Evolutionary conservation across 2,797 vertebrate genomes (phyloP).

Genomic region (Pelodytes ibericus): DNA sequence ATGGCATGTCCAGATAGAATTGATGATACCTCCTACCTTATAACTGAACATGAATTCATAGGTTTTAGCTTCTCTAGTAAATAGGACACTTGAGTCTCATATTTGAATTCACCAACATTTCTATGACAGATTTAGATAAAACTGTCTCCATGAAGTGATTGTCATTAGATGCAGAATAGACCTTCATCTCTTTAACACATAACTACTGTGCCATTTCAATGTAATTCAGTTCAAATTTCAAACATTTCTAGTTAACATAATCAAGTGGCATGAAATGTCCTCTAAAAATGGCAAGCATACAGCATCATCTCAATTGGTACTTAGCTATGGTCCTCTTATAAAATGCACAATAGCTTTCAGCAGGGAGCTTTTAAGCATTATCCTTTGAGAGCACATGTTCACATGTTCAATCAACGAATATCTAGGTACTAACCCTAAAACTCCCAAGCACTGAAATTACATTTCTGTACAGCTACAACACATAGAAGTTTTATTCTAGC

Average conservation of each 20-base stretch:
- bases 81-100: constrained; percentile 56
- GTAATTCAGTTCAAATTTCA: constrained; percentile 79
- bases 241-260: constrained; percentile 83
- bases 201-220: constrained; percentile 78
- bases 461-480: constrained; percentile 7
- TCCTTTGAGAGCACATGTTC: constrained; percentile 76
- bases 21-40: constrained; percentile 52
- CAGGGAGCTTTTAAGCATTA: constrained; percentile 77
- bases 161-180: constrained; percentile 68
- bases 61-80: constrained; percentile 48
- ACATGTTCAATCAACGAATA: constrained; percentile 76
- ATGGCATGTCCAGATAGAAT: constrained; percentile 48
- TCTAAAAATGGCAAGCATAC: constrained; percentile 79
- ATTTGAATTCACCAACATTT: constrained; percentile 58
- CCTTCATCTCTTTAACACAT: constrained; percentile 70
- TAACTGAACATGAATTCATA: constrained; percentile 50
- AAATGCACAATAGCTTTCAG: constrained; percentile 79
- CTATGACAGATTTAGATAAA: constrained; percentile 68
- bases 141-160: constrained; percentile 66
- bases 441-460: background rate
- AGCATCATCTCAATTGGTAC: constrained; percentile 78
- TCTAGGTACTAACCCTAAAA: constrained; percentile 76
- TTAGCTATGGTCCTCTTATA: constrained; percentile 76
- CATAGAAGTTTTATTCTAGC: background rate
- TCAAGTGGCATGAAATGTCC: constrained; percentile 80